Conservation (phyloP, 1,140 invertebrate genomes). For the Antheraea mylitta region DNA sequence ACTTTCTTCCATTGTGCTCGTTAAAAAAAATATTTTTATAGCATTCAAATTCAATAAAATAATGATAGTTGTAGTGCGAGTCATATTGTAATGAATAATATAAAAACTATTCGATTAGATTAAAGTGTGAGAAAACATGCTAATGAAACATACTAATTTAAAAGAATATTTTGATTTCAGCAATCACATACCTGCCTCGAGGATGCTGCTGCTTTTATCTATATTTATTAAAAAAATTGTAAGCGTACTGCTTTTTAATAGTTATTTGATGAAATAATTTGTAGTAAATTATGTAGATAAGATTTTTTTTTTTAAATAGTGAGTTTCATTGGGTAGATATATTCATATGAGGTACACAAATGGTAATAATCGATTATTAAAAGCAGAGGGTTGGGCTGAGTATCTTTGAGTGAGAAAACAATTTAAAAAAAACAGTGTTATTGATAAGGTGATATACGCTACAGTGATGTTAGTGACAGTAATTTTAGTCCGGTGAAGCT, state of each 20-base stretch:
- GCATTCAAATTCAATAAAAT: too few species aligned
- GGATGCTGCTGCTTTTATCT: conserved; percentile 1
- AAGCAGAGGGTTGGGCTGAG: too few species aligned
- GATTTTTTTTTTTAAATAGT: too few species aligned
- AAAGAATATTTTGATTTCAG: conserved; percentile 14
- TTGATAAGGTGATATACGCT: too few species aligned
- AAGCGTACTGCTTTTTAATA: conserved; percentile 4
- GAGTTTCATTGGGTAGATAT: too few species aligned
- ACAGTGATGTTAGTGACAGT: too few species aligned
- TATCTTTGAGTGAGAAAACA: too few species aligned
- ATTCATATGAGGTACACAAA: too few species aligned
- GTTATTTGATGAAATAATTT: conserved; percentile 8
- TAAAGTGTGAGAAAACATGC: not conserved
- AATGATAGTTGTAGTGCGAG: not conserved
- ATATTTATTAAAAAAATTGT: not conserved
- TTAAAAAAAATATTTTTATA: not conserved
- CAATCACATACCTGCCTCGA: conserved; percentile 4
- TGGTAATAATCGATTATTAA: too few species aligned
- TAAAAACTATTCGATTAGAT: not conserved
- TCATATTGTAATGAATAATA: not conserved
- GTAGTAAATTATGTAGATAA: not conserved
- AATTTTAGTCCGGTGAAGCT: too few species aligned
- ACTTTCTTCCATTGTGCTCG: too few species aligned
- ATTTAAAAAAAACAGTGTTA: too few species aligned
- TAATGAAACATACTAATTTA: conserved; percentile 7